Evolutionary conservation across 2,888 invertebrate species (phyloP).

Genomic region (Cremastinae sp.): DNA sequence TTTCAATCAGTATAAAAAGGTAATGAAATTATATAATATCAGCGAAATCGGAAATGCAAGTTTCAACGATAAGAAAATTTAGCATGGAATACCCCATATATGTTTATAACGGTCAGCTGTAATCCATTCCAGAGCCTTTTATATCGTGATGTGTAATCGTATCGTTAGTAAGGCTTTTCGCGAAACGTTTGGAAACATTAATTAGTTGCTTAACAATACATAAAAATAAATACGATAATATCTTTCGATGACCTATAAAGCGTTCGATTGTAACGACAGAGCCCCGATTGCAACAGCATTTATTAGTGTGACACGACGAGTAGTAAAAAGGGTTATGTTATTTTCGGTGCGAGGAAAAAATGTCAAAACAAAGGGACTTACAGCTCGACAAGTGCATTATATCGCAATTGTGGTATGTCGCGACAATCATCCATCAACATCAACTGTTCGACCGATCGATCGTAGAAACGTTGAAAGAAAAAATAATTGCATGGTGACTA

Average conservation of each 20-base stretch:
- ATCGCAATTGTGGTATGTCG: constrained; percentile 76
- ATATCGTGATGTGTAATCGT: too few relatives aligned
- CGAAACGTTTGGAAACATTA: neutral
- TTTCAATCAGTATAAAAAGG: too few relatives aligned
- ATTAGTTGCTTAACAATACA: too few relatives aligned
- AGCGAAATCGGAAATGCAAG: too few relatives aligned
- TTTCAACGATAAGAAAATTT: too few relatives aligned
- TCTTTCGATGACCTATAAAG: constrained; percentile 33
- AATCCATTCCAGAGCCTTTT: too few relatives aligned
- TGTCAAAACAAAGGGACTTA: constrained; percentile 65
- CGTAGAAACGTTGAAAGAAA: constrained; percentile 35
- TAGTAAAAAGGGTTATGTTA: constrained; percentile 52
- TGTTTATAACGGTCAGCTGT: too few relatives aligned
- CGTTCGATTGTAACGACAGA: neutral
- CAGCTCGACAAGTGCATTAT: constrained; percentile 71
- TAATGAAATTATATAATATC: too few relatives aligned
- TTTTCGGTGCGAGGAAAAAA: constrained; percentile 55
- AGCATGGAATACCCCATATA: too few relatives aligned
- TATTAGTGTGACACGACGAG: too few relatives aligned
- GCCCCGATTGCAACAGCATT: too few relatives aligned
- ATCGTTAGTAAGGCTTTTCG: too few relatives aligned
- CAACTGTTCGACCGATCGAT: constrained; percentile 56
- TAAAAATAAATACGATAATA: constrained; percentile 5
- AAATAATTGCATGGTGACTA: constrained; percentile 49
- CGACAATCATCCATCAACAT: constrained; percentile 64